Evolutionary conservation across 2,797 vertebrate species (phyloP).

Genomic region (Eutrigla gurnardus): DNA sequence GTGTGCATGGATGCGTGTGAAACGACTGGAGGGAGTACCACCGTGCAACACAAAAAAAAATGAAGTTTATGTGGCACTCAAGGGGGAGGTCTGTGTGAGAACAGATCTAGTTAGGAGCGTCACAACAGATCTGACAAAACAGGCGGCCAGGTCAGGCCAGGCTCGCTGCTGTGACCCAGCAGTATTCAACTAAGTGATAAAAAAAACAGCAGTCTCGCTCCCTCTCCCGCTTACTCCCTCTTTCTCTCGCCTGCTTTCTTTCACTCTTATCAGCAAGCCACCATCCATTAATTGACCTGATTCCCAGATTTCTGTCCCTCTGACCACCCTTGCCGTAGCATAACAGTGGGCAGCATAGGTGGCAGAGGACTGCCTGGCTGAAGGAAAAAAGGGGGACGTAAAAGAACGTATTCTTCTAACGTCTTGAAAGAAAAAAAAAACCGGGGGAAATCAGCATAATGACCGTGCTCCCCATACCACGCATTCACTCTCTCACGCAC

Average conservation of each 20-base stretch:
- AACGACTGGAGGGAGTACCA: constrained; percentile 64
- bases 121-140: constrained; percentile 80
- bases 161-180: constrained; percentile 64
- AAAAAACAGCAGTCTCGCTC: constrained; percentile 65
- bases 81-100: constrained; percentile 81
- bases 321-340: constrained; percentile 85
- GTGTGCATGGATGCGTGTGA: constrained; percentile 81
- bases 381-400: constrained; percentile 72
- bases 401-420: constrained; percentile 87
- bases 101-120: constrained; percentile 83
- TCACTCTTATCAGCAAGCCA: constrained; percentile 82
- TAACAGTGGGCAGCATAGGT: constrained; percentile 88
- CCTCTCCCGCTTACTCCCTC: constrained; percentile 51
- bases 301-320: constrained; percentile 88
- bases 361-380: constrained; percentile 82
- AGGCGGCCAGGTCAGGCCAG: constrained; percentile 73
- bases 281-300: constrained; percentile 88
- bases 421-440: constrained; percentile 83
- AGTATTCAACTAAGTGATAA: constrained; percentile 58
- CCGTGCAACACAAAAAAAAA: constrained; percentile 37
- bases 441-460: constrained; percentile 88
- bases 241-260: constrained; percentile 67
- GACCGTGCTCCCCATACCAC: constrained; percentile 83
- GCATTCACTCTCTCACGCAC: constrained; percentile 79
- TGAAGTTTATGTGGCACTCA: constrained; percentile 70